Evolutionary conservation across 1,140 invertebrate species (phyloP).

Genomic region (Triops cancriformis): DNA sequence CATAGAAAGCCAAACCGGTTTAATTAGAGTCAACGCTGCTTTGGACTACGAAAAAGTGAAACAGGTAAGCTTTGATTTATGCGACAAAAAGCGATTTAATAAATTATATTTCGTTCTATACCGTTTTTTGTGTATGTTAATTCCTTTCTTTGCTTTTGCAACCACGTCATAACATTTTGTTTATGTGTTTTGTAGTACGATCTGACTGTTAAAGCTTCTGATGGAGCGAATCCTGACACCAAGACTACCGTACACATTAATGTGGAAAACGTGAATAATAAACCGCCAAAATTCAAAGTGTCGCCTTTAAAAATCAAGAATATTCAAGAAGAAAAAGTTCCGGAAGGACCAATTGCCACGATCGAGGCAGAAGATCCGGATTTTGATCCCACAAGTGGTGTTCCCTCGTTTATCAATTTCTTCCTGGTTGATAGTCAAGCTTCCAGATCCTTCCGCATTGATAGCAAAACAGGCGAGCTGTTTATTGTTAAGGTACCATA

Average conservation of each 20-base stretch:
- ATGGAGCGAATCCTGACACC: slow-evolving; percentile 60
- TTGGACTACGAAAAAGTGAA: slow-evolving; percentile 79
- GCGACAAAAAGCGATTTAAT: too few species aligned
- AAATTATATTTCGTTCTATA: too few species aligned
- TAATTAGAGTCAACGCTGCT: slow-evolving; percentile 61
- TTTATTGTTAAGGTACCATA: slow-evolving; percentile 15
- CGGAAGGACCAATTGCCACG: slow-evolving; percentile 24
- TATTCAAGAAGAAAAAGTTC: slow-evolving; percentile 26
- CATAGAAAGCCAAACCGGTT: slow-evolving; percentile 64
- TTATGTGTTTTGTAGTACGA: slow-evolving; percentile 48
- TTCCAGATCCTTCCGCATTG: slow-evolving; percentile 29
- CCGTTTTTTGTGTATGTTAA: too few species aligned
- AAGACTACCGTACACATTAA: slow-evolving; percentile 64
- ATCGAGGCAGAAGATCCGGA: slow-evolving; percentile 75
- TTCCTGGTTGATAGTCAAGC: slow-evolving; percentile 44
- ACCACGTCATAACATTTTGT: background rate
- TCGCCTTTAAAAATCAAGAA: slow-evolving; percentile 34
- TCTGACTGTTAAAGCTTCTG: slow-evolving; percentile 64
- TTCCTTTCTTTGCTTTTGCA: too few species aligned
- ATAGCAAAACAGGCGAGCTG: slow-evolving; percentile 46
- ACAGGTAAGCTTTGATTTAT: slow-evolving; percentile 36
- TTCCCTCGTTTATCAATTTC: slow-evolving; percentile 67
- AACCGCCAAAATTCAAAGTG: slow-evolving; percentile 61
- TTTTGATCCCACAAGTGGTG: slow-evolving; percentile 53
- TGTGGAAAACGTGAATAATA: slow-evolving; percentile 73